Evolutionary conservation across 2,888 invertebrate genomes (phyloP), one percentile per base, ranked within the genome.

Genomic region (Alsophila aescularia): DNA sequence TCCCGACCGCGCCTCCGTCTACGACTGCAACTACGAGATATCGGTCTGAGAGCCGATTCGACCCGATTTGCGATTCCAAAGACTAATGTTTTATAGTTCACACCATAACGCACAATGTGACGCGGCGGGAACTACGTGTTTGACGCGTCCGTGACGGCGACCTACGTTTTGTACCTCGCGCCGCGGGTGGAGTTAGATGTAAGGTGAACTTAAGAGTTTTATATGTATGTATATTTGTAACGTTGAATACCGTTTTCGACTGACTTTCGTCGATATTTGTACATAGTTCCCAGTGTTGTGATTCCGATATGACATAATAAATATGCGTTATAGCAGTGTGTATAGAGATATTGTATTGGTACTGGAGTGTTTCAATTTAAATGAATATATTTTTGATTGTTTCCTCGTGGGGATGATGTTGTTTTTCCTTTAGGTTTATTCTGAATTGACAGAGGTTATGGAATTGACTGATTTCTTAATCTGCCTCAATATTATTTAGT

Each of bases 21-120:
- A 98, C 89, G 97, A 98, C 87, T 97, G 97, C 95, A 98, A 97
- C 93, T 97, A 98, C 89, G 98, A 98, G 90, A 98, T 98, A 92
- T 97, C 97, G 70, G 97, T 98, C 93, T 98, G 96, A 96, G 32
- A 64, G 39, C 55, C 31, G 41, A 56, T 42, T 21, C 9, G 16
- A 32, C 35, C 24, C 52, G 39, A 29, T 24, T 10, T 18, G 31
- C 24, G 47, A 39, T 24, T 29, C 42, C 50, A 40, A 45, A 45
- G 24, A 18, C 37, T 43, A 13, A 27, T 24, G 29, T 51, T 32
- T 42, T 37, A 41, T 34, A n/a, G n/a, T n/a, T n/a, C n/a, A n/a
- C n/a, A 27, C 36, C 27, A 44, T 36, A 24, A 47, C 62, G 62
- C 60, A 60, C 60, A 54, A 50, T 60, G 35, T 10, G 43, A n/a